Evolutionary conservation across 2,888 invertebrate genomes (phyloP).

Genomic region (Lepidonotus clava): DNA sequence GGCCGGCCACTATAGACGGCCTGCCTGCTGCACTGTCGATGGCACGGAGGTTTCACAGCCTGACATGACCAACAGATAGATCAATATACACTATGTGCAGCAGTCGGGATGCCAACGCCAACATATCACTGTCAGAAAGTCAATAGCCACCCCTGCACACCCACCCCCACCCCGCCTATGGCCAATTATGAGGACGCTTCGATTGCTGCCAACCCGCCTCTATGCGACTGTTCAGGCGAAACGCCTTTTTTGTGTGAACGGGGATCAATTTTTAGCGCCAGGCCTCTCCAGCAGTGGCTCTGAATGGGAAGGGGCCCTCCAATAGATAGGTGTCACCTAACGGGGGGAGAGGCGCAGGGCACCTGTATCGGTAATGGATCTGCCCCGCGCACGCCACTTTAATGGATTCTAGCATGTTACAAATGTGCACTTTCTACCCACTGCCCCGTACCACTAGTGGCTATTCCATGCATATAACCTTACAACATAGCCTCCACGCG

Average conservation of each 20-base stretch:
- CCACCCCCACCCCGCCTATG: not conserved
- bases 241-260: not conserved
- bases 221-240: slow-evolving; percentile 21
- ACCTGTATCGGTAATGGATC: not conserved
- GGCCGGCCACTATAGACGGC: not conserved
- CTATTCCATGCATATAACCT: too few relatives aligned
- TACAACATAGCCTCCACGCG: not conserved
- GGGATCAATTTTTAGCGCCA: not conserved
- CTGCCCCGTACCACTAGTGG: too few relatives aligned
- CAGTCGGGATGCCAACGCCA: not conserved
- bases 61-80: not conserved
- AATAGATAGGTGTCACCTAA: not conserved
- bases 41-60: not conserved
- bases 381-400: not conserved
- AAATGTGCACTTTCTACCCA: not conserved
- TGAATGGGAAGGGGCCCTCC: not conserved
- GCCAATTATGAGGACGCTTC: slow-evolving; percentile 42
- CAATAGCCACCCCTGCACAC: not conserved
- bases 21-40: not conserved
- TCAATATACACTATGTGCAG: not conserved
- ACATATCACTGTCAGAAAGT: slow-evolving; percentile 24
- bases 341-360: not conserved
- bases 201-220: slow-evolving; percentile 35
- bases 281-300: not conserved
- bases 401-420: not conserved